Evolutionary conservation across 2,113 vertebrate genomes (phyloP).

Genomic region (Acrocephalus kingi): DNA sequence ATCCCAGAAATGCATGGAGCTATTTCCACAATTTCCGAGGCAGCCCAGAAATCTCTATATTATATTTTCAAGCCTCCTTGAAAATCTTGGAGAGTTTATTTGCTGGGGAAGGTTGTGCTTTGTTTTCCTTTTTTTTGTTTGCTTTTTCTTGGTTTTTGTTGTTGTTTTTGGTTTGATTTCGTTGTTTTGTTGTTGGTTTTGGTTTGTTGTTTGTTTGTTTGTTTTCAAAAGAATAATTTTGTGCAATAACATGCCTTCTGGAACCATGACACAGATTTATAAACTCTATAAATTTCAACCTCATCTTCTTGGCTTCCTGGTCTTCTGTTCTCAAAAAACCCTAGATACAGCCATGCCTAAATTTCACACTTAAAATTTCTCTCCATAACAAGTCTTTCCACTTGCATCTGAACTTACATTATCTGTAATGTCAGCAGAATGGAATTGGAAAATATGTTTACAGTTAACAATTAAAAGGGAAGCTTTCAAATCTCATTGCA

Average conservation of each 20-base stretch:
- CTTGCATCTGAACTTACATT: not conserved
- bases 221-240: not conserved
- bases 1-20: not conserved
- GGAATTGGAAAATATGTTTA: not conserved
- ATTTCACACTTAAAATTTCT: not conserved
- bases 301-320: not conserved
- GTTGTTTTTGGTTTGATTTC: not conserved
- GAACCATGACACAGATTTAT: not conserved
- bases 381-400: not conserved
- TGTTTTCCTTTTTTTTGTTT: not conserved
- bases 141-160: not conserved
- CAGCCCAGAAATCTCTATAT: not conserved
- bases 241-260: not conserved
- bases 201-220: not conserved
- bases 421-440: not conserved
- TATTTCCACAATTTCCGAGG: not conserved
- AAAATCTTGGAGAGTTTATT: not conserved
- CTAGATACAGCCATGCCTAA: not conserved
- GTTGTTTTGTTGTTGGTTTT: not conserved
- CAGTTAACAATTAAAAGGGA: not conserved
- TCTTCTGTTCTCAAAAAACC: not conserved
- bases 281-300: not conserved
- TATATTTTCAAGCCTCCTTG: not conserved
- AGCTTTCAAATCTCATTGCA: not conserved
- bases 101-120: not conserved